Evolutionary conservation across 2,113 vertebrate genomes (phyloP).

Genomic region (Notarius quadriscutis): DNA sequence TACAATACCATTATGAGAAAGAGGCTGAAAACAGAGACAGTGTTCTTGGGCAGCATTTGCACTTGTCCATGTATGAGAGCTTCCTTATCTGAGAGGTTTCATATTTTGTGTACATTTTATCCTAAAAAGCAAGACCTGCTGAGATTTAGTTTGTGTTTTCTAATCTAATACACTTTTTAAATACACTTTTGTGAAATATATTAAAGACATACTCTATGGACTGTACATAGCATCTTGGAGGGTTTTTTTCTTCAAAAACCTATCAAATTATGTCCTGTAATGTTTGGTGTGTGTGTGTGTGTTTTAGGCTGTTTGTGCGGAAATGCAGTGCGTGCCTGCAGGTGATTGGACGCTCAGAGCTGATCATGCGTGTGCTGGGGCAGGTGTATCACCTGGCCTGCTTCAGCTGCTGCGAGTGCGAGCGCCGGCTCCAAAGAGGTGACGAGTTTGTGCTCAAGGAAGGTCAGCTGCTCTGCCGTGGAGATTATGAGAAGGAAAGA

Average conservation of each 20-base stretch:
- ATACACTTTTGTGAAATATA: background rate
- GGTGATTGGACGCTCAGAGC: conserved; percentile 82
- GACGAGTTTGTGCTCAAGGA: conserved; percentile 91
- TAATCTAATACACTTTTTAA: background rate
- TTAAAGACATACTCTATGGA: background rate
- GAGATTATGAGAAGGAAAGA: conserved; percentile 89
- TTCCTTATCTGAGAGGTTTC: background rate
- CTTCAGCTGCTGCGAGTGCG: conserved; percentile 90
- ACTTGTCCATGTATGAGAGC: background rate
- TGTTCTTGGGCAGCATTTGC: background rate
- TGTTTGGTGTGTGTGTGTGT: conserved; percentile 3
- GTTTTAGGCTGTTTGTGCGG: conserved; percentile 82
- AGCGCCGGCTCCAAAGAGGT: conserved; percentile 83
- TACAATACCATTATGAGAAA: background rate
- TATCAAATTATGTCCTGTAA: background rate
- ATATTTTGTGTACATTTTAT: background rate
- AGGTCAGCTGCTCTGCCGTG: conserved; percentile 86
- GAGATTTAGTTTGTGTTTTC: background rate
- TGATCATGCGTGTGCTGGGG: conserved; percentile 87
- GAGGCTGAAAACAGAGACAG: background rate
- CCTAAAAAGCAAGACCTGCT: background rate
- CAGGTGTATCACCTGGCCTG: conserved; percentile 87
- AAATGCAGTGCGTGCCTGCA: conserved; percentile 88
- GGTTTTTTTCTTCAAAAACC: background rate
- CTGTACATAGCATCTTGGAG: background rate